Evolutionary conservation across 2,888 invertebrate species (phyloP).

Genomic region (Asteroscopus sphinx): DNA sequence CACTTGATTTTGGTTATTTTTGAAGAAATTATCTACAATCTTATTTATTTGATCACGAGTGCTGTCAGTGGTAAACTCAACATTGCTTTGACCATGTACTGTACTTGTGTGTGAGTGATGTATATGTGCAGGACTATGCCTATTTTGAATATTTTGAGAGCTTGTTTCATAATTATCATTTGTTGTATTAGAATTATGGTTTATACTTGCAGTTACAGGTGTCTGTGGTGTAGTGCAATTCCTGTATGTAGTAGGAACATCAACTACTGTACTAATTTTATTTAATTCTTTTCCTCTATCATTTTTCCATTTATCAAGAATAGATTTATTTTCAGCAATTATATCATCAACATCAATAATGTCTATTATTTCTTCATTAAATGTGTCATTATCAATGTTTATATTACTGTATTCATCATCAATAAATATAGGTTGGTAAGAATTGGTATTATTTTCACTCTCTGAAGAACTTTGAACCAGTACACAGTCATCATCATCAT

Average conservation of each 20-base stretch:
- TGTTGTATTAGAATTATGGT: neutral
- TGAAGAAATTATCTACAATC: conserved; percentile 9
- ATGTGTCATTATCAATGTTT: conserved; percentile 10
- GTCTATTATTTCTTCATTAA: conserved; percentile 34
- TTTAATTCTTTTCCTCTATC: neutral
- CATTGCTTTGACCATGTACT: neutral
- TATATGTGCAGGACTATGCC: no score
- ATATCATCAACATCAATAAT: conserved; percentile 68
- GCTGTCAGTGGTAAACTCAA: neutral
- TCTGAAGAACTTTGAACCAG: conserved; percentile 18
- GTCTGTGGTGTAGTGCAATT: neutral
- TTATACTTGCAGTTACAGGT: neutral
- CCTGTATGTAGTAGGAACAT: conserved; percentile 28
- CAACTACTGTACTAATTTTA: conserved; percentile 23
- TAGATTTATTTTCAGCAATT: conserved; percentile 64
- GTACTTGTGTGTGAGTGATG: no score
- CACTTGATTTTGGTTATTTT: neutral
- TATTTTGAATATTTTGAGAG: neutral
- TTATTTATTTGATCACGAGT: neutral
- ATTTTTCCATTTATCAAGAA: conserved; percentile 45
- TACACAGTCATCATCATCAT: conserved; percentile 38
- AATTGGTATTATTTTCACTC: neutral
- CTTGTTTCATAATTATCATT: neutral
- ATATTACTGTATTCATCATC: conserved; percentile 53
- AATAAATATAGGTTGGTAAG: conserved; percentile 38